Conservation (phyloP, 64 coral and sea anemone genomes). For the Montipora foliosa region DNA sequence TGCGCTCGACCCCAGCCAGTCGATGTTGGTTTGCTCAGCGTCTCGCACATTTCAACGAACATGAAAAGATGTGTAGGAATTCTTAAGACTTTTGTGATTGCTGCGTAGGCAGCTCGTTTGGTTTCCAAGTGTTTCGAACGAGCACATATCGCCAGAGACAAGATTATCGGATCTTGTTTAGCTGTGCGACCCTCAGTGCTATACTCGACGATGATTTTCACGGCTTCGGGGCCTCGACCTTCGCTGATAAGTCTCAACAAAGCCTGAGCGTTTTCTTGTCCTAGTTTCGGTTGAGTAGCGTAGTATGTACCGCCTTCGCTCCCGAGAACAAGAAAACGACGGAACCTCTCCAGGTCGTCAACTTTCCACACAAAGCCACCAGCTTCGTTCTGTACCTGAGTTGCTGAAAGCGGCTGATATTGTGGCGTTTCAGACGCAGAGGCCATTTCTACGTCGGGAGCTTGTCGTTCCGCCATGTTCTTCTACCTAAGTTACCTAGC, state of each 20-base stretch:
- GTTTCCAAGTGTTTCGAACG: constrained; percentile 64
- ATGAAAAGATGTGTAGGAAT: constrained; percentile 94
- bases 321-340: constrained; percentile 88
- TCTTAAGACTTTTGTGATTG: constrained; percentile 63
- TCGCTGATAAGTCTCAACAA: constrained; percentile 68
- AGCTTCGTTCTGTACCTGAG: constrained; percentile 77
- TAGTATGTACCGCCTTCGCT: constrained; percentile 88
- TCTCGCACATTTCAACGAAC: constrained; percentile 81
- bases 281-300: constrained; percentile 54
- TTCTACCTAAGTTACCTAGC: not conserved
- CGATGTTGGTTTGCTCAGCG: constrained; percentile 64
- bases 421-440: constrained; percentile 47
- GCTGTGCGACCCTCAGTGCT: constrained; percentile 85
- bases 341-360: constrained; percentile 78
- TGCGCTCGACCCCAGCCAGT: constrained; percentile 89
- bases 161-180: constrained; percentile 87
- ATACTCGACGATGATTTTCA: constrained; percentile 76
- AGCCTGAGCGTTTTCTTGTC: constrained; percentile 76
- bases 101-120: constrained; percentile 78
- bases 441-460: constrained; percentile 31
- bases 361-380: constrained; percentile 79
- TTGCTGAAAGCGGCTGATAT: constrained; percentile 28
- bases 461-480: constrained; percentile 49
- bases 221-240: constrained; percentile 74
- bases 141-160: constrained; percentile 84